Base-by-base conservation (phyloP, 2,797 vertebrate genomes). In the Typhlichthys subterraneus region DNA sequence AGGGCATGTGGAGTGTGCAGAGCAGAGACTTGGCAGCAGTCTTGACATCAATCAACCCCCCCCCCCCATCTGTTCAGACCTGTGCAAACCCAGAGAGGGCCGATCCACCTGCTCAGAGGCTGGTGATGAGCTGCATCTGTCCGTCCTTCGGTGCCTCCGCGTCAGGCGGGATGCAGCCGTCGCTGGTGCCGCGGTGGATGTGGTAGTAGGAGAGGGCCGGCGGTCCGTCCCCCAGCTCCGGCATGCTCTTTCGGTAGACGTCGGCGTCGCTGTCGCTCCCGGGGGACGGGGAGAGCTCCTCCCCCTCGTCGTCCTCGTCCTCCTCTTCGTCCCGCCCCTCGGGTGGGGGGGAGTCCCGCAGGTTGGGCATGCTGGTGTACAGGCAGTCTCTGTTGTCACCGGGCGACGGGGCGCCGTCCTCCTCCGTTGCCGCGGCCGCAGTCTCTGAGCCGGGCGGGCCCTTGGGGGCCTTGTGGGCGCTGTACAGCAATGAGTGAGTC, bases 101-200 rank as follows among this genome's bases (percentile, higher is more conserved):
- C 45, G 46, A 29, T 23, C 63, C 19, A 45, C 38, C 57, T 6
- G 46, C 84, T 97, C 94, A 99, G 90, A 99, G 96, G 91, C 97
- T 99, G 66, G 98, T 99, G 57, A 99, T 97, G 80, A 99, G 94
- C 89, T 99, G 98, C 98, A 99, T 99, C 81, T 99, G 98, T 93
- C 98, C 96, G 79, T 98, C 96, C 68, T 82, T 92, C 67, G 96
- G 91, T 1, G 64, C 72, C 45, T 97, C 97, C 53, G 93, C 95
- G 77, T 97, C 96, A 0, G 93, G 94, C 0, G 95, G 93, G 85
- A 98, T 95, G 79, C 96, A 97, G 51, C 96, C 95, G 8, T 97
- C 96, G 17, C 97, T 97, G 70, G 95, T 96, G 81, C 95, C 96
- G 76, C 95, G 94, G 82, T 92, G 89, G 86, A 99, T 97, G 81